A percentile compares a stretch with the other conserved stretches of the same genome.
Evolutionary conservation across 2,113 vertebrate genomes (phyloP).

Genomic region (human (Homo sapiens)): GRCh38 chr18:79109001-79109500

Average conservation of each 20-base stretch:
- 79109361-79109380: neutral
- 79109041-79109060: neutral
- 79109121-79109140: neutral
- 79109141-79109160: neutral
- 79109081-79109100: neutral
- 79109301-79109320: neutral
- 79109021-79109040: neutral
- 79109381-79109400: neutral
- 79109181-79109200: neutral
- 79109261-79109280: slow-evolving; percentile 9
- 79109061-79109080: neutral
- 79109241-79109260: neutral
- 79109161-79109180: neutral
- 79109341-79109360: neutral
- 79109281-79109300: neutral
- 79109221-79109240: neutral
- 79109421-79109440: neutral
- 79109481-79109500: neutral
- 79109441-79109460: neutral
- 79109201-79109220: neutral
- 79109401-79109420: neutral
- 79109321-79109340: neutral
- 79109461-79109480: no score
- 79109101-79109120: neutral
- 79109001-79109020: neutral